phyloP scores from a whole-genome alignment of 2,888 invertebrate species.

The Carpatolechia fugitivella region DNA sequence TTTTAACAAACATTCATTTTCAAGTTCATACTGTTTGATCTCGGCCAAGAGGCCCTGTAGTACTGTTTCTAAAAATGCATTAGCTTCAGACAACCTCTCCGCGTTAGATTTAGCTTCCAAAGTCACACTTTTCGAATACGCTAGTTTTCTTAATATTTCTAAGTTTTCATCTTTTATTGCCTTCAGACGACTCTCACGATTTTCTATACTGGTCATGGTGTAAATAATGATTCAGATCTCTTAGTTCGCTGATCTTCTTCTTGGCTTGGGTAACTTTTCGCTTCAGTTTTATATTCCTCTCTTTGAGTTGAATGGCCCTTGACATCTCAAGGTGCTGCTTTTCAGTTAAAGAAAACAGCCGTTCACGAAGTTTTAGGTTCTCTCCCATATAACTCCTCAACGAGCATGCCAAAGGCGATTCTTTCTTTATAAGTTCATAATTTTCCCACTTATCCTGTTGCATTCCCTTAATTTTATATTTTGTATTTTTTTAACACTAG shows the following conservation, averaged over 20 bases:
- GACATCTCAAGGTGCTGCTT: slow-evolving; percentile 68
- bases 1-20: slow-evolving; percentile 19
- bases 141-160: slow-evolving; percentile 40
- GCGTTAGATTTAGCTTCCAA: slow-evolving; percentile 51
- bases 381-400: slow-evolving; percentile 37
- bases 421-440: slow-evolving; percentile 18
- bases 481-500: not conserved
- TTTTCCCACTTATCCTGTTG: slow-evolving; percentile 29
- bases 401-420: slow-evolving; percentile 19
- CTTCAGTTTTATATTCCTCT: slow-evolving; percentile 44
- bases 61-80: slow-evolving; percentile 49
- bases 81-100: slow-evolving; percentile 47
- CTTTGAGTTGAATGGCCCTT: slow-evolving; percentile 60
- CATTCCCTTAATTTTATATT: slow-evolving; percentile 25
- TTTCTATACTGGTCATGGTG: slow-evolving; percentile 12
- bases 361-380: slow-evolving; percentile 39
- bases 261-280: slow-evolving; percentile 41
- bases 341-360: slow-evolving; percentile 46
- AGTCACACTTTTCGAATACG: slow-evolving; percentile 41
- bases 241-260: slow-evolving; percentile 35
- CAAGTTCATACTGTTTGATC: slow-evolving; percentile 36
- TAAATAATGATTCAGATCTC: slow-evolving; percentile 28
- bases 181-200: slow-evolving; percentile 27
- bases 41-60: slow-evolving; percentile 41
- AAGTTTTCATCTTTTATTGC: slow-evolving; percentile 44